These are phyloP conservation scores for Drosophila paucipuncta DNA, from an alignment of 2,888 invertebrate genomes.

Conservation along the genomic window DNA sequence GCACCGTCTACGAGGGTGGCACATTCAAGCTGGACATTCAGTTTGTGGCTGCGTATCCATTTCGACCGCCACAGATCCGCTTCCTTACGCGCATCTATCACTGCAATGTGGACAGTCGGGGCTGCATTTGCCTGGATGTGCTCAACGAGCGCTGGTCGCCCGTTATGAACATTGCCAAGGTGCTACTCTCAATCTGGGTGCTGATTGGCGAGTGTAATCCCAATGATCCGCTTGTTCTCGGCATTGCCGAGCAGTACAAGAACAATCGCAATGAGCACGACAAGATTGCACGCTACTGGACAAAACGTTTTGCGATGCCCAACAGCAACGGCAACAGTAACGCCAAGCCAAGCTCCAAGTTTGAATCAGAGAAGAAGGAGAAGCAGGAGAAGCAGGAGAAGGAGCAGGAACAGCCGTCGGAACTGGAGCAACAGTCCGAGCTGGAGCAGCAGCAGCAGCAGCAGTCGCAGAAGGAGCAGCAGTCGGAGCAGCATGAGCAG, in stretches of 20 bases:
- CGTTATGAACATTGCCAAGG: conserved; percentile 64
- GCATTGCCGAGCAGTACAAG: conserved; percentile 70
- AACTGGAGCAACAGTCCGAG: not conserved
- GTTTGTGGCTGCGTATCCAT: conserved; percentile 61
- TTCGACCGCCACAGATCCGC: conserved; percentile 66
- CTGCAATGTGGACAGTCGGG: conserved; percentile 71
- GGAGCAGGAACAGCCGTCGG: not conserved
- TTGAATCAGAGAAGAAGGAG: not conserved
- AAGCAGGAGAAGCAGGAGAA: not conserved
- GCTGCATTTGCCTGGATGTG: conserved; percentile 67
- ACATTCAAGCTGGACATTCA: conserved; percentile 61
- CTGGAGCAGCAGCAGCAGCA: not conserved
- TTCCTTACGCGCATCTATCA: conserved; percentile 69
- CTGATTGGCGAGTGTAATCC: conserved; percentile 72
- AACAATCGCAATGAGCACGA: conserved; percentile 69
- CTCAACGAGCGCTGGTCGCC: conserved; percentile 75
- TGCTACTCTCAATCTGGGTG: conserved; percentile 66
- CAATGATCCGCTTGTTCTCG: conserved; percentile 64
- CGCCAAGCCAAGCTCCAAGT: not conserved
- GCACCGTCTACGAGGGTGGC: conserved; percentile 64
- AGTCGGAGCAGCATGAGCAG: not conserved
- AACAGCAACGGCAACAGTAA: conserved; percentile 28
- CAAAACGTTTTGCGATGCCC: conserved; percentile 60
- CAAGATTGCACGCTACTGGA: conserved; percentile 66
- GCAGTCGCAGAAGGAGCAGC: not conserved